Evolutionary conservation across 2,888 invertebrate genomes (phyloP).

Genomic region (Galerucella nymphaeae): DNA sequence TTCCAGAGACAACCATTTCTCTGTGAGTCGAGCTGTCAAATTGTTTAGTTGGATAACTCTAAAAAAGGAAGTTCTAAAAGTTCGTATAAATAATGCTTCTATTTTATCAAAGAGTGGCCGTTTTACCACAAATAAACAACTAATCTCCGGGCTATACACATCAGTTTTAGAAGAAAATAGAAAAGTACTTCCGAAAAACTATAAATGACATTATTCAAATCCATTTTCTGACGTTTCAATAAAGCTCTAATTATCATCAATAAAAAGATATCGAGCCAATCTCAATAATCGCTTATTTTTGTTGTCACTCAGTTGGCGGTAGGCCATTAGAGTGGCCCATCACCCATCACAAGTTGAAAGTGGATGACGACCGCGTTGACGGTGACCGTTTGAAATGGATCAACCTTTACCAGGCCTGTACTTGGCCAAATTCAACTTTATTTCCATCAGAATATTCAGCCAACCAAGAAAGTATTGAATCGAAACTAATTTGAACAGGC

Average conservation of each 20-base stretch:
- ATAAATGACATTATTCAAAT: not conserved
- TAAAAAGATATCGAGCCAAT: constrained; percentile 17
- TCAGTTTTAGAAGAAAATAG: too few species aligned
- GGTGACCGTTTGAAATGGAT: constrained; percentile 25
- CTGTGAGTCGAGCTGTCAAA: too few species aligned
- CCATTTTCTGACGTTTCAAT: constrained; percentile 2
- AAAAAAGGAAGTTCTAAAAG: too few species aligned
- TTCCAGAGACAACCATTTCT: too few species aligned
- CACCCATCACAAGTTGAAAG: constrained; percentile 25
- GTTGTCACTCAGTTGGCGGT: constrained; percentile 33
- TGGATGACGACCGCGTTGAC: constrained; percentile 18
- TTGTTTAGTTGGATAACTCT: too few species aligned
- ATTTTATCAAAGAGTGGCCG: too few species aligned
- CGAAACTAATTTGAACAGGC: too few species aligned
- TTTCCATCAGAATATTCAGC: not conserved
- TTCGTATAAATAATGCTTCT: too few species aligned
- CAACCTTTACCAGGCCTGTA: constrained; percentile 15
- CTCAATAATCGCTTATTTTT: constrained; percentile 15
- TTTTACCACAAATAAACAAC: too few species aligned
- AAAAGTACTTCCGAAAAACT: too few species aligned
- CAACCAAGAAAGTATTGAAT: not conserved
- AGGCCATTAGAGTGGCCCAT: constrained; percentile 30
- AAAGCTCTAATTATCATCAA: constrained; percentile 18
- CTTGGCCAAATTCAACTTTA: not conserved
- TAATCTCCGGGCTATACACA: too few species aligned